Conservation (phyloP, 2,888 invertebrate genomes). For the Xylota segnis region DNA sequence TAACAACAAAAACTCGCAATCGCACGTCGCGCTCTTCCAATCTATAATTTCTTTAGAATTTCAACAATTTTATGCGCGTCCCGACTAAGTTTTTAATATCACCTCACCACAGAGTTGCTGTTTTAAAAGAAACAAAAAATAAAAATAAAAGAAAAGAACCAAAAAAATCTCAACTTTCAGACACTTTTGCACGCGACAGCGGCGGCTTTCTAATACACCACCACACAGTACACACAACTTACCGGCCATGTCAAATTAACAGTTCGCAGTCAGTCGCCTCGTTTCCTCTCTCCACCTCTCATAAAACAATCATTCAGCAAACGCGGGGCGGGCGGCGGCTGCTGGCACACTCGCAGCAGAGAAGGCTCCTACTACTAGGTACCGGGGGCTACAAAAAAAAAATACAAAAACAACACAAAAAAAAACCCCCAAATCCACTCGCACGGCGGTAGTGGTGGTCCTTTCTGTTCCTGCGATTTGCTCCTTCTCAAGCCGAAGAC, state of each 20-base stretch:
- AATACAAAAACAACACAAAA: conserved; percentile 44
- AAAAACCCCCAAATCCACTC: conserved; percentile 44
- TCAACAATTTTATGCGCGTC: conserved; percentile 11
- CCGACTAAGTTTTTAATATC: conserved; percentile 23
- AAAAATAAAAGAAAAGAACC: too few species aligned
- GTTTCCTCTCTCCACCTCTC: conserved; percentile 72
- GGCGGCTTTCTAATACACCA: conserved; percentile 44
- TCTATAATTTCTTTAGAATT: conserved; percentile 1
- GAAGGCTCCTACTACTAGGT: not conserved
- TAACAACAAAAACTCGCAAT: conserved; percentile 35
- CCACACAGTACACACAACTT: conserved; percentile 84
- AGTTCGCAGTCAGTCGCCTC: conserved; percentile 80
- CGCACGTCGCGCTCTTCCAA: conserved; percentile 14
- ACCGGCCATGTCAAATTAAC: conserved; percentile 91
- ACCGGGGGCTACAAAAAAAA: conserved; percentile 37
- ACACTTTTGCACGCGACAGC: conserved; percentile 72
- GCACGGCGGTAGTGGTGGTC: conserved; percentile 43
- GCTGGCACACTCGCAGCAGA: conserved; percentile 56
- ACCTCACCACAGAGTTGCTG: conserved; percentile 23
- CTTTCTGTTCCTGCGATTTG: conserved; percentile 20
- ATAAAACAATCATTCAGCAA: conserved; percentile 78
- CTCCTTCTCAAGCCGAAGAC: conserved; percentile 23
- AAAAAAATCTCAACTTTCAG: conserved; percentile 59
- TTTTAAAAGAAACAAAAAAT: conserved; percentile 1
- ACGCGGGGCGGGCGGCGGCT: conserved; percentile 57